phyloP scores from a whole-genome alignment of 2,113 vertebrate genomes.

The Tympanuchus pallidicinctus region DNA sequence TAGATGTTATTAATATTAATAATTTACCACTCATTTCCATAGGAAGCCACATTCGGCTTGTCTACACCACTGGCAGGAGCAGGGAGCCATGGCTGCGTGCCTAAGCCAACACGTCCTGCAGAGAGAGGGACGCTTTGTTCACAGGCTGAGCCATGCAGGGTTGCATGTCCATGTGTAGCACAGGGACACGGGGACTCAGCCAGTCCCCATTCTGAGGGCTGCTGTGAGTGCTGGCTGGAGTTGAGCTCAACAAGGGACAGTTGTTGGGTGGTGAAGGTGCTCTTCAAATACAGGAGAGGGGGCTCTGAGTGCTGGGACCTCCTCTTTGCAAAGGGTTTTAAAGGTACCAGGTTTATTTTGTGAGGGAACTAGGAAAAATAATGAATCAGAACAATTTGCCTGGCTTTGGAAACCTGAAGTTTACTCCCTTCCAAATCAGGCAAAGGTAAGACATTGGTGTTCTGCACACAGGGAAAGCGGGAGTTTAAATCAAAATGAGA shows the following conservation, averaged over 20 bases:
- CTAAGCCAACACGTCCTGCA: slow-evolving; percentile 20
- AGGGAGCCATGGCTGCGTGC: background rate
- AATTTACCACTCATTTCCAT: slow-evolving; percentile 66
- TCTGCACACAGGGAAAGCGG: background rate
- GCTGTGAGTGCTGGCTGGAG: background rate
- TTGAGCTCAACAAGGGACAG: background rate
- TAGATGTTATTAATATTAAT: slow-evolving; percentile 69
- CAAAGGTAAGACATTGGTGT: background rate
- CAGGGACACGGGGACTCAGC: background rate
- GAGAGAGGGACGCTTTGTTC: slow-evolving; percentile 61
- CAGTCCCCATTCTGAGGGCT: background rate
- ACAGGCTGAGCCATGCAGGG: fast-evolving
- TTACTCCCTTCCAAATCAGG: background rate
- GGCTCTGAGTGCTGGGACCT: background rate
- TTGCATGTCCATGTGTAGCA: background rate
- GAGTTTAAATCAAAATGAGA: background rate
- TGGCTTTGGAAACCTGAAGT: background rate
- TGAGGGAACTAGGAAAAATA: background rate
- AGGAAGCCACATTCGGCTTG: slow-evolving; percentile 52
- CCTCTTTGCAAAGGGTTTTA: background rate
- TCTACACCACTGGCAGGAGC: slow-evolving; percentile 41
- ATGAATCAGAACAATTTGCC: background rate
- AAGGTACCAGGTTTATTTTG: background rate
- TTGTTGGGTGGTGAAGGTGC: background rate
- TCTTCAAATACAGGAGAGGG: background rate